phyloP scores from a whole-genome alignment of 2,797 vertebrate species.

The Trachops cirrhosus region DNA sequence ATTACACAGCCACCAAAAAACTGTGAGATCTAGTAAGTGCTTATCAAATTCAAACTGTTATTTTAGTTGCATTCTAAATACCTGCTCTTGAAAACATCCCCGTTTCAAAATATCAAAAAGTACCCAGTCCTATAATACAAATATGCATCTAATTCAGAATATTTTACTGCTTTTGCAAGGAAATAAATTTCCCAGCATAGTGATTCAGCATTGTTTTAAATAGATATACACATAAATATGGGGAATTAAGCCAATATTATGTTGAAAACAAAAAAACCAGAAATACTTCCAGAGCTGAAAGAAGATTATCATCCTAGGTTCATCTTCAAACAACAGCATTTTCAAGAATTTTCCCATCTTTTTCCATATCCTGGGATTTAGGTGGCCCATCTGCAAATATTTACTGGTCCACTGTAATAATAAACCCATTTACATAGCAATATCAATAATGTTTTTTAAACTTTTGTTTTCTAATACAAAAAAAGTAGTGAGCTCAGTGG shows the following conservation, averaged over 20 bases:
- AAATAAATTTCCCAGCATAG: neutral
- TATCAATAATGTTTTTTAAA: neutral
- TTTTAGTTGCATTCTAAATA: neutral
- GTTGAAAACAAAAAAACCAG: slow-evolving; percentile 35
- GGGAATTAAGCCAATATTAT: neutral
- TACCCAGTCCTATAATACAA: neutral
- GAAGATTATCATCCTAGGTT: neutral
- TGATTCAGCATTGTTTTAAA: slow-evolving; percentile 34
- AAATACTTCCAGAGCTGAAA: slow-evolving; percentile 5
- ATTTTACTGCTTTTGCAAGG: slow-evolving; percentile 8
- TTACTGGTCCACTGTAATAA: neutral
- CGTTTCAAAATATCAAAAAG: slow-evolving; percentile 13
- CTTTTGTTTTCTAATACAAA: neutral
- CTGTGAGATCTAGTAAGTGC: neutral
- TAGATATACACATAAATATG: slow-evolving; percentile 11
- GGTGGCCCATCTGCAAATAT: neutral
- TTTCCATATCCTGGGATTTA: neutral
- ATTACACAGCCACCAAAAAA: neutral
- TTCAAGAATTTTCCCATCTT: slow-evolving; percentile 12
- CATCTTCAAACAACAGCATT: neutral
- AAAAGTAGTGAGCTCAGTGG: neutral
- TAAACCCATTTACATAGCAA: neutral
- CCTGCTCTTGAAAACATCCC: neutral
- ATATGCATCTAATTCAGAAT: neutral
- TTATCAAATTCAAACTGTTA: slow-evolving; percentile 18